Conservation (phyloP, 2,113 vertebrate genomes). For the Puntigrus tetrazona region DNA sequence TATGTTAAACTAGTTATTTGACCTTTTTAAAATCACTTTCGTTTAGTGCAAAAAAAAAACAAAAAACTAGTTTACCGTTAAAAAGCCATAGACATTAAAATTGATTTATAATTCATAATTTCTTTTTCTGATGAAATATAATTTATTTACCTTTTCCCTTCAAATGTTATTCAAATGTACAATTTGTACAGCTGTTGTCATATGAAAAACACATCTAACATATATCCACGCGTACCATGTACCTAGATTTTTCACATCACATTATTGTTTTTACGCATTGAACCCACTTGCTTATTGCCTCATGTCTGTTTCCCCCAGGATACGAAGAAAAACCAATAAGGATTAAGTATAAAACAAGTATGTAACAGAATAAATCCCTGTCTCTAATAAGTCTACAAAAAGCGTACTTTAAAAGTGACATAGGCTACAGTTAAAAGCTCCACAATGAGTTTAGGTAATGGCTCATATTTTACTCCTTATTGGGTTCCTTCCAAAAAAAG, state of each 20-base stretch:
- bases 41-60: background rate
- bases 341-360: slow-evolving; percentile 56
- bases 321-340: background rate
- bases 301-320: background rate
- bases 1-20: background rate
- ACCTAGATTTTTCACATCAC: background rate
- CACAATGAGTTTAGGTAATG: slow-evolving; percentile 79
- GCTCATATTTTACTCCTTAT: slow-evolving; percentile 69
- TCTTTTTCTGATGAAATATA: background rate
- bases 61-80: background rate
- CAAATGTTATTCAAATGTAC: background rate
- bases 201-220: background rate
- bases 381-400: slow-evolving; percentile 69
- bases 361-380: slow-evolving; percentile 55
- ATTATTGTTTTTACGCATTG: background rate
- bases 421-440: slow-evolving; percentile 66
- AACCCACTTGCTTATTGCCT: background rate
- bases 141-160: background rate
- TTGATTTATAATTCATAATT: background rate
- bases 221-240: too few species aligned
- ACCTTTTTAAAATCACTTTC: background rate
- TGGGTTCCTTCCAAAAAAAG: slow-evolving; percentile 70
- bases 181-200: background rate
- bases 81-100: background rate
- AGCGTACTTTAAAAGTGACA: slow-evolving; percentile 62